Percentiles rank a stretch among this genome's conserved stretches.
Evolutionary conservation across 2,113 vertebrate genomes (phyloP).

Genomic region (Antechinus stuartii): DNA sequence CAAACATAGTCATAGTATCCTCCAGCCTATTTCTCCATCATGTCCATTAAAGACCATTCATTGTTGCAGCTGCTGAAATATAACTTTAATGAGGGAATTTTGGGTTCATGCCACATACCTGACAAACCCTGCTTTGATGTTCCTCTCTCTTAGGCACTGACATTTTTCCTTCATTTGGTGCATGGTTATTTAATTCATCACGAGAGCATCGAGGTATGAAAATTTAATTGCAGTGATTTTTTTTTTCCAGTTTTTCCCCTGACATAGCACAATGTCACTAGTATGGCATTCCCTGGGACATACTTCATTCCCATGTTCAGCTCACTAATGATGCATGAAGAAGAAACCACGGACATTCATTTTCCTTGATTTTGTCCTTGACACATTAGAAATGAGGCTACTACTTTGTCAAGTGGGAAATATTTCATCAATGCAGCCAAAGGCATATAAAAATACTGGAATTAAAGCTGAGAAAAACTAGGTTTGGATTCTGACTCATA

Average conservation of each 20-base stretch:
- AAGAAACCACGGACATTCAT: conserved; percentile 27
- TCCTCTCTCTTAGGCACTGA: conserved; percentile 10
- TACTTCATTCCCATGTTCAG: conserved; percentile 5
- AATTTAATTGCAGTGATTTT: conserved; percentile 6
- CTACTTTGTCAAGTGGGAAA: conserved; percentile 21
- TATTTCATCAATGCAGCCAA: not conserved
- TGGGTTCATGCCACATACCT: not conserved
- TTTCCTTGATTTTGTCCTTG: conserved; percentile 56
- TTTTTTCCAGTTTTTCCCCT: not conserved
- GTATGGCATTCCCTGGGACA: not conserved
- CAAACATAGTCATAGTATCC: not conserved
- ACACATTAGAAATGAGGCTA: conserved; percentile 32
- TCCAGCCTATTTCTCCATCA: not conserved
- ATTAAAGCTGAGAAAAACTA: not conserved
- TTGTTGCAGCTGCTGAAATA: not conserved
- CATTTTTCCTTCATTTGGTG: conserved; percentile 12
- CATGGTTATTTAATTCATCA: conserved; percentile 1
- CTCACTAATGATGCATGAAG: conserved; percentile 15
- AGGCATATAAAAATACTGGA: not conserved
- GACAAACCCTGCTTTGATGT: not conserved
- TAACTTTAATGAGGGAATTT: not conserved
- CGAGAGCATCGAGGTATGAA: not conserved
- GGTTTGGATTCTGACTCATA: not conserved
- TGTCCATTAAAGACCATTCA: conserved; percentile 24
- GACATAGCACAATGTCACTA: not conserved